A percentile compares a stretch with the other conserved stretches of the same genome.
Evolutionary conservation across 2,888 invertebrate genomes (phyloP).

Genomic region (Noctua comes): DNA sequence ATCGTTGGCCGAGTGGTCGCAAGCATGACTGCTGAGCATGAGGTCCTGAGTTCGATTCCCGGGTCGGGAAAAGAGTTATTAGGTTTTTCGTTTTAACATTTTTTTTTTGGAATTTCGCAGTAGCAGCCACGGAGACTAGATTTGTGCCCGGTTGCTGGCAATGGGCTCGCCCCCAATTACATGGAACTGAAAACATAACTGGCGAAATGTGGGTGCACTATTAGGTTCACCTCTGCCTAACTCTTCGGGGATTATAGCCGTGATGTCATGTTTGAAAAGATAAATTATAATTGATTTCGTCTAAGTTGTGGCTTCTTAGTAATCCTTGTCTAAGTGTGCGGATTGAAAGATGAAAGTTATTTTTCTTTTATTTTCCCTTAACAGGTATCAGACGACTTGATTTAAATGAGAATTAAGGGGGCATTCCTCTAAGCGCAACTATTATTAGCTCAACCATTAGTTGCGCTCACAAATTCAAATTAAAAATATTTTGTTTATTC

Average conservation of each 20-base stretch:
- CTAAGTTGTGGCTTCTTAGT: slow-evolving; percentile 5
- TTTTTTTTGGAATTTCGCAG: background rate
- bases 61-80: background rate
- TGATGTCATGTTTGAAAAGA: background rate
- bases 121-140: background rate
- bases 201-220: background rate
- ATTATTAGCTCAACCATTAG: too few species aligned
- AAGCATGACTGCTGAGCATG: background rate
- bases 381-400: background rate
- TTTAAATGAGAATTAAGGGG: background rate
- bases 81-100: background rate
- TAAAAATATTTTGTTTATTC: too few species aligned
- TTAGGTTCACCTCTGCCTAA: background rate
- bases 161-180: background rate
- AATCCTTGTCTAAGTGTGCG: background rate
- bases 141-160: background rate
- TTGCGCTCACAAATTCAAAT: too few species aligned
- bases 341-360: background rate
- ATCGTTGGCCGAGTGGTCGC: background rate
- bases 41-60: background rate
- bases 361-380: background rate
- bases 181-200: too few species aligned
- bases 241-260: background rate
- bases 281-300: slow-evolving; percentile 15
- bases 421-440: too few species aligned